Evolutionary conservation across 53 echinoderm and acorn worm genomes (phyloP), one percentile per base, ranked within the genome.

Genomic region (Echinarachnius parma): DNA sequence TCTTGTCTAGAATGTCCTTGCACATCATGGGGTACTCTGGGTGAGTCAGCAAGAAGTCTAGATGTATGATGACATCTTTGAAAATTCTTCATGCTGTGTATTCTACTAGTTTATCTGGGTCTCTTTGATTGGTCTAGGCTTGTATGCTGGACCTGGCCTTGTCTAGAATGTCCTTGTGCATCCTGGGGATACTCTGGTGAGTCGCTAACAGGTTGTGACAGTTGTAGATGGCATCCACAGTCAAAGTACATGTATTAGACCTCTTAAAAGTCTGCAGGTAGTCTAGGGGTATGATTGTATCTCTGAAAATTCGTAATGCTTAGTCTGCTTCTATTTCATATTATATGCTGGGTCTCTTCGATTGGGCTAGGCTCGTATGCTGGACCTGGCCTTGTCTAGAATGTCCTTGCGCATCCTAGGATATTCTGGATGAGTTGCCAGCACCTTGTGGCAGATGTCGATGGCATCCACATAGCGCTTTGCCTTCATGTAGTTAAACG

Each of bases 391-490:
- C 65, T 96, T 96, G 37, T 96, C 96, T 36, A 96, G 67, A 45
- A 95, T 95, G 77, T 95, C 95, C 42, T 95, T 95, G 36, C 95
- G 78, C 90, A 95, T 90, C 62, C 79, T 84, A 2, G 96, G 96
- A 28, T 96, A 96, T 75, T 96, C 85, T 21, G 91, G 71, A 70
- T 88, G 87, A 7, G 53, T 64, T 2, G 85, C 86, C 46, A 96
- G 46, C 8, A 96, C 96, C 55, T 85, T 84, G 48, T 96, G 96
- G 68, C 91, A 85, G 59, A 96, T 82, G 31, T 96, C 96, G 37
- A 96, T 96, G 46, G 96, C 96, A 71, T 96, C 96, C 9, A 96
- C 96, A 28, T 63, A 91, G 4, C 88, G 77, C 60, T 91, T 87
- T 16, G 91, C 91, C 53, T 96, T 96, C 87, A 91, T 52, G 68